Evolutionary conservation across 2,888 invertebrate species (phyloP).

Genomic region (Azorinus chamasolen): DNA sequence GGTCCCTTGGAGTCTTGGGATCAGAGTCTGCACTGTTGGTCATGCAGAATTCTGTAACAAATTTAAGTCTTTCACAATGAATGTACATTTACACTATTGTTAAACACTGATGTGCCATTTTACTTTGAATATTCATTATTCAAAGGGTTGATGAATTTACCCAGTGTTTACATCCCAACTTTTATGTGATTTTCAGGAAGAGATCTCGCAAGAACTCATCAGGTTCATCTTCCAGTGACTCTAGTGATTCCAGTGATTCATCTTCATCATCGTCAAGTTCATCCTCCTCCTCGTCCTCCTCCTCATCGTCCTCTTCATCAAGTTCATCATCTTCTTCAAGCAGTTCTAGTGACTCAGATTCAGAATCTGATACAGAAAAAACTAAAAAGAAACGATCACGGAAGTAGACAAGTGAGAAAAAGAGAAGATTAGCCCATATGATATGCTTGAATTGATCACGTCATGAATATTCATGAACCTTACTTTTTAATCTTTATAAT

Average conservation of each 20-base stretch:
- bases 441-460: too few relatives aligned
- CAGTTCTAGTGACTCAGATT: conserved; percentile 37
- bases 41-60: too few relatives aligned
- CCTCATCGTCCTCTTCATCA: conserved; percentile 44
- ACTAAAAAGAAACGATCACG: conserved; percentile 21
- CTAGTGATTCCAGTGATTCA: conserved; percentile 33
- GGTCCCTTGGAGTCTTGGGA: too few relatives aligned
- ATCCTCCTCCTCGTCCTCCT: conserved; percentile 44
- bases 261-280: conserved; percentile 40
- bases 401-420: conserved; percentile 24
- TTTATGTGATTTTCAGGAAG: conserved; percentile 33
- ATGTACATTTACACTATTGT: too few relatives aligned
- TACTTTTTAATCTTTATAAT: too few relatives aligned
- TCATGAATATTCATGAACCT: too few relatives aligned
- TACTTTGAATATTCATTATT: too few relatives aligned
- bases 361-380: conserved; percentile 22
- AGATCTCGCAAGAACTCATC: conserved; percentile 3
- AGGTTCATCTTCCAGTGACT: conserved; percentile 28
- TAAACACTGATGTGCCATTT: too few relatives aligned
- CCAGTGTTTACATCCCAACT: too few relatives aligned
- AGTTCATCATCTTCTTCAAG: conserved; percentile 35
- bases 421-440: too few relatives aligned
- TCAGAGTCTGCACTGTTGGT: neutral
- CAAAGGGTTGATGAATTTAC: too few relatives aligned
- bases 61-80: too few relatives aligned